A percentile compares a stretch with the other conserved stretches of the same genome.
Evolutionary conservation across 2,797 vertebrate genomes (phyloP).

Genomic region (Sphenopsis melanotis): DNA sequence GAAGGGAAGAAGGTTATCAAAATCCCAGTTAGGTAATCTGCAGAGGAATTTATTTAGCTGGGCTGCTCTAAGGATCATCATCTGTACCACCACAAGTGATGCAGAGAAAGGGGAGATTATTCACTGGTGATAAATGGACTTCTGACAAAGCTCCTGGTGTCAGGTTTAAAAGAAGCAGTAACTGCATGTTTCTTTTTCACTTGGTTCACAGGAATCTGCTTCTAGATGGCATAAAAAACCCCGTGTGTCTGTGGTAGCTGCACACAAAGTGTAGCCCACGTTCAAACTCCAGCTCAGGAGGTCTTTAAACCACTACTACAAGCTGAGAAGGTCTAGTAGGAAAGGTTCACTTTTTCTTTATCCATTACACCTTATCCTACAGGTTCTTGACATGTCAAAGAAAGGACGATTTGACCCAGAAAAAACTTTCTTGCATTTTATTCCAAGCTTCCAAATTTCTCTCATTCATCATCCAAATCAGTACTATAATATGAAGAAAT

Average conservation of each 20-base stretch:
- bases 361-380: neutral
- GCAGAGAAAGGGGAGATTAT: neutral
- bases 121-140: neutral
- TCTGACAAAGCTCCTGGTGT: neutral
- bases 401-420: neutral
- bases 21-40: neutral
- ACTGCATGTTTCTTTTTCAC: neutral
- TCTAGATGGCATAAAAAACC: neutral
- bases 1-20: neutral
- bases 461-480: neutral
- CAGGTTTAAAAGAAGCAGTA: neutral
- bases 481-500: neutral
- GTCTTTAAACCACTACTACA: neutral
- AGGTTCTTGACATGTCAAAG: neutral
- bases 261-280: neutral
- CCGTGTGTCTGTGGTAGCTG: neutral
- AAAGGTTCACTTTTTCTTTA: neutral
- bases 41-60: neutral
- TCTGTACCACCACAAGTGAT: neutral
- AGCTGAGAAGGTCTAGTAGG: neutral
- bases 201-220: neutral
- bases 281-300: neutral
- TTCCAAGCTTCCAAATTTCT: neutral
- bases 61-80: neutral
- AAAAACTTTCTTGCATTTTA: neutral